Conservation (phyloP, 2,797 vertebrate genomes). For the Pseudomugil gertrudae region DNA sequence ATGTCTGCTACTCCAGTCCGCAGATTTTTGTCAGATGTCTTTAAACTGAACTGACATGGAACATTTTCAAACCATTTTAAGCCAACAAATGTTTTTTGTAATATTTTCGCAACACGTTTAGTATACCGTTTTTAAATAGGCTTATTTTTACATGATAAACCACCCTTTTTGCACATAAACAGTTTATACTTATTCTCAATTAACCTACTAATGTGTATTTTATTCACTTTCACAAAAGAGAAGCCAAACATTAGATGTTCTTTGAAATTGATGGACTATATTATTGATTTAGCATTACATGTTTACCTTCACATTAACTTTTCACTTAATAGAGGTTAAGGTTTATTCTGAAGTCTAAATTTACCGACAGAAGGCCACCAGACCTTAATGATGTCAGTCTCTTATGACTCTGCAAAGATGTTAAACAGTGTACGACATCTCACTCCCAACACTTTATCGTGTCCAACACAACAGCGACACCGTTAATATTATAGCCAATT, state of each 20-base stretch:
- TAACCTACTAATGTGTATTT: neutral
- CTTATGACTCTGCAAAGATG: slow-evolving; percentile 26
- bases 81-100: too few relatives aligned
- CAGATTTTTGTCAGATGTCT: too few relatives aligned
- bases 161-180: too few relatives aligned
- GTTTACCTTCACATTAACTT: neutral
- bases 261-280: neutral
- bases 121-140: too few relatives aligned
- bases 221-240: neutral
- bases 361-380: slow-evolving; percentile 26
- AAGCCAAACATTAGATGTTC: neutral
- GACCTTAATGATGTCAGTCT: slow-evolving; percentile 45
- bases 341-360: neutral
- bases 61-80: too few relatives aligned
- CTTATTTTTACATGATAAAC: too few relatives aligned
- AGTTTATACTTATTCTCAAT: neutral
- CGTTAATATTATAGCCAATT: neutral
- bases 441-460: slow-evolving; percentile 25
- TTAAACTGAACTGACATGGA: too few relatives aligned
- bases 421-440: neutral
- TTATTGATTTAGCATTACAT: neutral
- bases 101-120: too few relatives aligned
- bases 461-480: neutral
- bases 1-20: too few relatives aligned
- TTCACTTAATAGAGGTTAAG: neutral